Evolutionary conservation across 92 coral and sea anemone species (phyloP), one percentile per base, ranked within the genome.

Genomic region (Epizoanthus ramosus): DNA sequence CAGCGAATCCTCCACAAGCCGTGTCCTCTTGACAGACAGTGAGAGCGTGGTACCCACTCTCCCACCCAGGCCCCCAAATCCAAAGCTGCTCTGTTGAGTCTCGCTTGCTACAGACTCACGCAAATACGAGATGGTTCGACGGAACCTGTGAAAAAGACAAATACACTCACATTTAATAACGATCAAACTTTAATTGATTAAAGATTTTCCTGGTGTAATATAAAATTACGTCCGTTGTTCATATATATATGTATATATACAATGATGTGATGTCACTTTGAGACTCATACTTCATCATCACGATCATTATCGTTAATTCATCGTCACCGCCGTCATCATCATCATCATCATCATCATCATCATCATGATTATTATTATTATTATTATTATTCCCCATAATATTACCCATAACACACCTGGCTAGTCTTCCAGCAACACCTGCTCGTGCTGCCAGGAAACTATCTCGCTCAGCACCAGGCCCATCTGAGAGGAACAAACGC

Each of bases 401-500:
- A 7, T 23, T 28, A 16, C 6, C 60, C 0, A 68, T 33, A 15
- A 19, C 87, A 37, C 59, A 94, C 98, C 98, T 84, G n/a, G 98
- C 98, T 31, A 94, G 85, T 73, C 98, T 88, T 41, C 98, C 98
- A 47, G 98, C 96, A 35, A 92, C 95, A 15, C 98, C 98, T 5
- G 98, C 98, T 2, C 96, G 95, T 0, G 94, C 94, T 5, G 98
- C 98, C 84, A 94, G 89, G 84, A 94, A 94, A 73, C 98, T 94
- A 60, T 94, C 98, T n/a, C 98, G 83, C 83, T 94, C 98, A 63
- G 96, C 98, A 28, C 98, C 98, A 65, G 98, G 98, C 63, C 98
- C 98, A 45, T 94, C 98, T 4, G 98, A 95, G 45, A 94, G 97
- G 82, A 94, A 94, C 63, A 94, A 89, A 69, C 98, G 96, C 81